Conservation (phyloP, 2,797 vertebrate genomes). For the Phoebastria nigripes region DNA sequence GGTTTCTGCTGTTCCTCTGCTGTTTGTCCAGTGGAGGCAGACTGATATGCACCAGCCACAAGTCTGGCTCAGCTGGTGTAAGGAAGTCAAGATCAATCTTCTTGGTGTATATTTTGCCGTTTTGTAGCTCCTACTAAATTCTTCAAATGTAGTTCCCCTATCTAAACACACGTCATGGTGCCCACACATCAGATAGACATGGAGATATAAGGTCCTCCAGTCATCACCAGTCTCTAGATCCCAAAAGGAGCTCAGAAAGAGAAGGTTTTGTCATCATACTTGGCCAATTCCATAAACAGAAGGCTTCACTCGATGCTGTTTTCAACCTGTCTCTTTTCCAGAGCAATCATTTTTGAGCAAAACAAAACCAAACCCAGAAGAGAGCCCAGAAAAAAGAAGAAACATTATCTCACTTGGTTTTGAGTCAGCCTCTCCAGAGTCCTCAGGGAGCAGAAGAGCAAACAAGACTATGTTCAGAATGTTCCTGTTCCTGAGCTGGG, state of each 20-base stretch:
- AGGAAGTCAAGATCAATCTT: not conserved
- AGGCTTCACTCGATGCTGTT: not conserved
- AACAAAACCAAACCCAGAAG: constrained; percentile 15
- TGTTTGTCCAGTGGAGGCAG: not conserved
- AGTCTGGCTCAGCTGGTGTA: not conserved
- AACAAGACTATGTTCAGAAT: constrained; percentile 39
- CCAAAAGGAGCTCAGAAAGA: not conserved
- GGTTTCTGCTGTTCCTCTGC: not conserved
- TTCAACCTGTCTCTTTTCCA: constrained; percentile 25
- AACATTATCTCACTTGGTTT: constrained; percentile 65
- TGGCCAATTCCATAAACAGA: not conserved
- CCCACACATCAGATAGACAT: not conserved
- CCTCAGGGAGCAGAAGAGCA: constrained; percentile 30
- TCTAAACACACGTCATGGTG: accelerated
- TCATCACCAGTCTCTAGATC: not conserved
- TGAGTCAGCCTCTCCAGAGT: constrained; percentile 64
- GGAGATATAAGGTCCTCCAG: not conserved
- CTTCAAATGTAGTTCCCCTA: not conserved
- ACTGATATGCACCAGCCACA: not conserved
- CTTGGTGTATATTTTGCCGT: not conserved
- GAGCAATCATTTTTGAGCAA: constrained; percentile 33
- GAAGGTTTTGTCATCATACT: not conserved
- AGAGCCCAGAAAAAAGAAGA: constrained; percentile 6
- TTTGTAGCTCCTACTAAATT: not conserved
- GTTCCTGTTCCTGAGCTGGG: not conserved